Conservation (phyloP, 2,113 vertebrate species). For the Malurus melanocephalus region DNA sequence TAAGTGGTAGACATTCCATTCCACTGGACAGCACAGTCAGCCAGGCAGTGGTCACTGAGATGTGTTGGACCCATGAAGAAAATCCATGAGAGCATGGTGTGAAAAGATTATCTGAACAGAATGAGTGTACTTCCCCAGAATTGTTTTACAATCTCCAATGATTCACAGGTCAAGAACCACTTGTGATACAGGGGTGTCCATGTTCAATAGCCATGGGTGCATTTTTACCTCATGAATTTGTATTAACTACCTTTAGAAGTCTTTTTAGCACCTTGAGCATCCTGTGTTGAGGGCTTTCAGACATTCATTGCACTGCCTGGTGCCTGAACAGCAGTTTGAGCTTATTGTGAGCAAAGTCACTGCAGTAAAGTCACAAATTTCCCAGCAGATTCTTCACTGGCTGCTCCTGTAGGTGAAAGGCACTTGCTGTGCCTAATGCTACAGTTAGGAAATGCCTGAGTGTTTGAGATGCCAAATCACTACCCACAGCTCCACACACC, state of each 20-base stretch:
- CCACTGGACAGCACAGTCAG: not conserved
- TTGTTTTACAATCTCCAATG: not conserved
- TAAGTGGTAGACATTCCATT: not conserved
- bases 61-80: fast-evolving
- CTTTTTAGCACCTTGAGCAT: not conserved
- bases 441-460: not conserved
- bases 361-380: not conserved
- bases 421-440: not conserved
- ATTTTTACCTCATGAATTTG: not conserved
- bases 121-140: not conserved
- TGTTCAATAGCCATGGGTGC: not conserved
- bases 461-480: not conserved
- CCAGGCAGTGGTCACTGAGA: not conserved
- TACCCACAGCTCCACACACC: not conserved
- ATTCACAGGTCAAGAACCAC: not conserved
- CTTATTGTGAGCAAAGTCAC: not conserved
- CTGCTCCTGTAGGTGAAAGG: not conserved
- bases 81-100: not conserved
- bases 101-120: not conserved
- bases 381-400: not conserved
- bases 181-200: not conserved
- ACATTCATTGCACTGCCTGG: not conserved
- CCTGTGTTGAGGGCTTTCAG: not conserved
- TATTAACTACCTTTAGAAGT: not conserved
- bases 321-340: not conserved